Conservation (phyloP, 2,797 vertebrate genomes). For the Hoplostethus mediterraneus region DNA sequence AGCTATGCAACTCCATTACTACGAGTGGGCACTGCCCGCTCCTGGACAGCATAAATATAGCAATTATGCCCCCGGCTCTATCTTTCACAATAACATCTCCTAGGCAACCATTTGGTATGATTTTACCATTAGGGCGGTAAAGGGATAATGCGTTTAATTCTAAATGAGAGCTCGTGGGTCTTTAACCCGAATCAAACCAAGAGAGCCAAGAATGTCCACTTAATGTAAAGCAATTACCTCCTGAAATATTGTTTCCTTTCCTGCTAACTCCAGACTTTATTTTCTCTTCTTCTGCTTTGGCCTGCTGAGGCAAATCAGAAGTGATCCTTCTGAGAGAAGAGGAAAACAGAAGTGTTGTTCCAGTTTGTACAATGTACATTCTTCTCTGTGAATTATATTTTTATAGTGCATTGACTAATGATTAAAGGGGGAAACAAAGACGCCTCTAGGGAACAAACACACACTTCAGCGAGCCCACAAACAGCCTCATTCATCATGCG, state of each 20-base stretch:
- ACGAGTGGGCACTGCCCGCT: slow-evolving; percentile 71
- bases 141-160: slow-evolving; percentile 79
- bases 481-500: slow-evolving; percentile 84
- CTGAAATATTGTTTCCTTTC: slow-evolving; percentile 57
- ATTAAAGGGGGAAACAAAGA: slow-evolving; percentile 84
- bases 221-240: slow-evolving; percentile 69
- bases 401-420: slow-evolving; percentile 81
- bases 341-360: slow-evolving; percentile 61
- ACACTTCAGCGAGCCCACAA: slow-evolving; percentile 79
- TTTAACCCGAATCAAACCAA: slow-evolving; percentile 67
- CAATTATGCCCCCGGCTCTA: slow-evolving; percentile 73
- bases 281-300: slow-evolving; percentile 50
- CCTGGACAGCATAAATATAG: slow-evolving; percentile 77
- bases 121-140: slow-evolving; percentile 73
- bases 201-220: slow-evolving; percentile 60
- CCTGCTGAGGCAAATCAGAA: slow-evolving; percentile 57
- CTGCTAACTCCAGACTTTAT: slow-evolving; percentile 35
- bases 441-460: slow-evolving; percentile 80
- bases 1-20: slow-evolving; percentile 71
- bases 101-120: slow-evolving; percentile 79
- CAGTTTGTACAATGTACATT: slow-evolving; percentile 68
- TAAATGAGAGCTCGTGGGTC: slow-evolving; percentile 64
- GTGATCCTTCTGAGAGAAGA: slow-evolving; percentile 50
- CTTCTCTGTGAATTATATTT: slow-evolving; percentile 76
- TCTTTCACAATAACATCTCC: slow-evolving; percentile 82